A percentile compares a stretch with the other conserved stretches of the same genome.
phyloP scores from a whole-genome alignment of 2,113 vertebrate genomes.

The Cyanistes caeruleus region DNA sequence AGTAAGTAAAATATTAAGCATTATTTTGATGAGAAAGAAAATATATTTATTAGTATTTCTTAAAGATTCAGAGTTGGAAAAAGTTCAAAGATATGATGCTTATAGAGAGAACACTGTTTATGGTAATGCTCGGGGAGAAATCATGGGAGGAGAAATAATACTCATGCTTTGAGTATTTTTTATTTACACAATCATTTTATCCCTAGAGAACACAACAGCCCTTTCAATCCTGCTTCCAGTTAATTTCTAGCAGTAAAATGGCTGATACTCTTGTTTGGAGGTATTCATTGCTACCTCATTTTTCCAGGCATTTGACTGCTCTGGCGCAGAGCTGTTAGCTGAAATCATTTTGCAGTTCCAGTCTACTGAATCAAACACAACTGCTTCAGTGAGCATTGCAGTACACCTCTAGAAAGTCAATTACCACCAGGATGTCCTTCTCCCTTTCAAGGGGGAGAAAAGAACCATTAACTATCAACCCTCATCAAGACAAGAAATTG shows the following conservation, averaged over 20 bases:
- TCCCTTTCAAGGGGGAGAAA: conserved; percentile 53
- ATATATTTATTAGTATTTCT: not conserved
- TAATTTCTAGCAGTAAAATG: conserved; percentile 42
- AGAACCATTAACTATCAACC: conserved; percentile 50
- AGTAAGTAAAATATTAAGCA: not conserved
- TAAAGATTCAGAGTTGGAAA: not conserved
- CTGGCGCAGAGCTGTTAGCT: conserved; percentile 8
- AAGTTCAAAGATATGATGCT: not conserved
- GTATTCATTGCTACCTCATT: conserved; percentile 22
- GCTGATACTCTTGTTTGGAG: not conserved
- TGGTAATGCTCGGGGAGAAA: not conserved
- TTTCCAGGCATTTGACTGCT: conserved; percentile 43
- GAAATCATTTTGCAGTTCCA: conserved; percentile 52
- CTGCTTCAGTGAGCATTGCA: conserved; percentile 17
- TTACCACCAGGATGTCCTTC: conserved; percentile 80
- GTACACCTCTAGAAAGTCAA: conserved; percentile 77
- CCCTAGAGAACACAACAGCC: not conserved
- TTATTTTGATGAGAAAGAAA: not conserved
- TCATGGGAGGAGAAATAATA: not conserved
- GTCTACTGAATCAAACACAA: conserved; percentile 48
- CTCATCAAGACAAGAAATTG: conserved; percentile 31
- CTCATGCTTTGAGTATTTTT: not conserved
- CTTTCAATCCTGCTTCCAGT: conserved; percentile 5
- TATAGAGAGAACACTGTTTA: not conserved
- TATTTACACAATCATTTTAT: not conserved